Conservation (phyloP, 2,113 vertebrate genomes). For the Pyrgilauda ruficollis region DNA sequence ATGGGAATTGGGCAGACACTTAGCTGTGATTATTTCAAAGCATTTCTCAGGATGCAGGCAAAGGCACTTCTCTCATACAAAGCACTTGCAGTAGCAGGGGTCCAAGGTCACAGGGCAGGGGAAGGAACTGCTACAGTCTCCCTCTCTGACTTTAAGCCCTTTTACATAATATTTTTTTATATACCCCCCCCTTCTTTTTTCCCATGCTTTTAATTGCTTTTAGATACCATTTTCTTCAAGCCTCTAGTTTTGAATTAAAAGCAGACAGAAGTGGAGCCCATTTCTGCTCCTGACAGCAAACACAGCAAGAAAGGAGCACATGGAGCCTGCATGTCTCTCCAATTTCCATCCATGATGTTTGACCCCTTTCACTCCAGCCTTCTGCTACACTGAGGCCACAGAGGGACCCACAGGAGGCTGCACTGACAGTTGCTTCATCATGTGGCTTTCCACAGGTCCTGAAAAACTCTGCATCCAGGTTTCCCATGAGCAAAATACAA, state of each 20-base stretch:
- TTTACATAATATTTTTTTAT: background rate
- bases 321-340: background rate
- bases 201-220: background rate
- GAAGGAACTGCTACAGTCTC: background rate
- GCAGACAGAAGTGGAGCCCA: background rate
- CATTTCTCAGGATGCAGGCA: background rate
- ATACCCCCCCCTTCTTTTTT: rapidly evolving
- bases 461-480: background rate
- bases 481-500: rapidly evolving
- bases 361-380: background rate
- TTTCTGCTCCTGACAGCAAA: background rate
- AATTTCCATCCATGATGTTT: rapidly evolving
- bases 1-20: background rate
- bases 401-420: background rate
- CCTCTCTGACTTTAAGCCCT: background rate
- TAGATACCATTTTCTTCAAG: background rate
- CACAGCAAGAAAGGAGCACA: background rate
- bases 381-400: rapidly evolving
- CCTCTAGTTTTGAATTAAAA: background rate
- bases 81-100: background rate
- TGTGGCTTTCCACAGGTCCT: background rate
- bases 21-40: background rate
- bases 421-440: background rate
- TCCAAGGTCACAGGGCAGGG: background rate
- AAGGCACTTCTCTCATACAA: background rate